Conservation (phyloP, 1,140 invertebrate species). For the Zaprionus camerounensis region DNA sequence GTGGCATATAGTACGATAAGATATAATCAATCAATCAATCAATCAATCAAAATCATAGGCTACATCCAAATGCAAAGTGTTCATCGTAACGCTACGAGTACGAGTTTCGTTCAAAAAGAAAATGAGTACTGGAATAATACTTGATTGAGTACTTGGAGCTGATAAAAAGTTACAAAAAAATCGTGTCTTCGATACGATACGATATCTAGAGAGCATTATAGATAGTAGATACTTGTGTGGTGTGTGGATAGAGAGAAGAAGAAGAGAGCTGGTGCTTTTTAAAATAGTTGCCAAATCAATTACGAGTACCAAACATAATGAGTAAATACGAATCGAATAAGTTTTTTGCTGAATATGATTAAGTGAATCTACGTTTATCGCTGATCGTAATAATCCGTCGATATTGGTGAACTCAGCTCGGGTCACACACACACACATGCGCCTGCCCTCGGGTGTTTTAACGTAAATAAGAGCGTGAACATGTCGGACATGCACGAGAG, state of each 20-base stretch:
- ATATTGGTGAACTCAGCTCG: slow-evolving; percentile 1
- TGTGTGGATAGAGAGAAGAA: slow-evolving; percentile 45
- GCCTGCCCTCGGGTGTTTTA: slow-evolving; percentile 18
- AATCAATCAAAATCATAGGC: slow-evolving; percentile 65
- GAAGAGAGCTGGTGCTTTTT: slow-evolving; percentile 68
- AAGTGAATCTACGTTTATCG: slow-evolving; percentile 39
- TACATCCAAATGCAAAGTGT: slow-evolving; percentile 82
- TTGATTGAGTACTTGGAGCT: slow-evolving; percentile 59
- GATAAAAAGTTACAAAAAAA: slow-evolving; percentile 38
- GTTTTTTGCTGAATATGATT: slow-evolving; percentile 20
- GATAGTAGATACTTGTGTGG: slow-evolving; percentile 43
- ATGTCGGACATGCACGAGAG: slow-evolving; percentile 54
- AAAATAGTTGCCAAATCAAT: slow-evolving; percentile 54
- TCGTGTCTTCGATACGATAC: slow-evolving; percentile 40
- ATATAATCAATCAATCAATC: slow-evolving; percentile 72
- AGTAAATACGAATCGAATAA: slow-evolving; percentile 45
- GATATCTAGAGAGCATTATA: slow-evolving; percentile 51
- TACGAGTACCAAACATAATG: slow-evolving; percentile 42
- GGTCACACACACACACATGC: slow-evolving; percentile 14
- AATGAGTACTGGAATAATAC: slow-evolving; percentile 55
- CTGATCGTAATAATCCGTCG: not conserved
- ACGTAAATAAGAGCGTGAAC: not conserved
- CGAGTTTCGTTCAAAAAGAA: slow-evolving; percentile 73
- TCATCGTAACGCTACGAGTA: slow-evolving; percentile 77
- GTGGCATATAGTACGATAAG: slow-evolving; percentile 51